A percentile compares a stretch with the other conserved stretches of the same genome.
Conservation (phyloP, 2,888 invertebrate genomes). For the Andrena bucephala region DNA sequence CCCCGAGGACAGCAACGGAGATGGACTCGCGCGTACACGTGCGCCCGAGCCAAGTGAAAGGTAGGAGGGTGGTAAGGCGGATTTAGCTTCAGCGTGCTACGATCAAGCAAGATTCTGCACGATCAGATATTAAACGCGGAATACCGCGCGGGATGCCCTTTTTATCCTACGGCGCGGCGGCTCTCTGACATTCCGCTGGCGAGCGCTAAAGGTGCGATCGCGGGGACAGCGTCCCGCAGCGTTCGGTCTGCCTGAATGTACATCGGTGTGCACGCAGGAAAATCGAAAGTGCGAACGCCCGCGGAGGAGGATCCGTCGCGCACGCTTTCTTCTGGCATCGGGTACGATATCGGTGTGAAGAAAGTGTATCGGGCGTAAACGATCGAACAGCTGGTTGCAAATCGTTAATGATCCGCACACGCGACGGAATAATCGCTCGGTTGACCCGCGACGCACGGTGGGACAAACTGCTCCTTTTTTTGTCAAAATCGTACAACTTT, state of each 20-base stretch:
- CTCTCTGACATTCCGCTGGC: slow-evolving; percentile 51
- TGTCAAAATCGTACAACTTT: too few relatives aligned
- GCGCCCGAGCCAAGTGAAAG: slow-evolving; percentile 75
- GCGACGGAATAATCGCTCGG: slow-evolving; percentile 40
- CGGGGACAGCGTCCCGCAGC: neutral
- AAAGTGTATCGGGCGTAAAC: slow-evolving; percentile 13
- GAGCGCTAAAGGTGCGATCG: slow-evolving; percentile 13
- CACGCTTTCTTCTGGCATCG: slow-evolving; percentile 8
- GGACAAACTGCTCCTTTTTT: too few relatives aligned
- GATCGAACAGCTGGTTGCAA: neutral
- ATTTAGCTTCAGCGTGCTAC: slow-evolving; percentile 63
- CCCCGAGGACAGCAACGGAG: slow-evolving; percentile 58
- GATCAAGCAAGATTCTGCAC: slow-evolving; percentile 20
- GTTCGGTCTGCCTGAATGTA: neutral
- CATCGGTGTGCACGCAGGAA: neutral
- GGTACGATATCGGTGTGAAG: neutral
- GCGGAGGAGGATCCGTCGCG: neutral
- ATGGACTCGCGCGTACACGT: slow-evolving; percentile 65
- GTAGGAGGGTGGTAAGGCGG: slow-evolving; percentile 66
- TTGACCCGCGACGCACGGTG: slow-evolving; percentile 36
- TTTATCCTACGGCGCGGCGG: slow-evolving; percentile 44
- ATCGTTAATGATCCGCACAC: slow-evolving; percentile 7
- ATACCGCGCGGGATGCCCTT: slow-evolving; percentile 61
- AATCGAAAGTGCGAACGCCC: slow-evolving; percentile 9
- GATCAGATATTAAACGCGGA: slow-evolving; percentile 68